Evolutionary conservation across 2,888 invertebrate species (phyloP).

Genomic region (Cactoblastis cactorum): DNA sequence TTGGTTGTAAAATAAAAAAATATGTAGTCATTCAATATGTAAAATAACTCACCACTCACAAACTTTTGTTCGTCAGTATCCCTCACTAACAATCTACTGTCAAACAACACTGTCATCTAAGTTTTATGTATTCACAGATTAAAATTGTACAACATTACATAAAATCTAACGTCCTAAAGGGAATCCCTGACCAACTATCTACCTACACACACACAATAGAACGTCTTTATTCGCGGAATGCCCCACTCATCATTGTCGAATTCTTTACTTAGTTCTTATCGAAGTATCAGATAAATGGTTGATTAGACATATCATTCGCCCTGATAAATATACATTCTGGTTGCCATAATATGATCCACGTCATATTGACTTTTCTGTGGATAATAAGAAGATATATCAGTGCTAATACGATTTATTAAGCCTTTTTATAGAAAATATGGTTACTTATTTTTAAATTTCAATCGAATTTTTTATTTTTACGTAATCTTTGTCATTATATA

Average conservation of each 20-base stretch:
- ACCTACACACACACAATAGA: slow-evolving; percentile 14
- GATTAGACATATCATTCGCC: slow-evolving; percentile 36
- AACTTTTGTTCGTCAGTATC: too few species aligned
- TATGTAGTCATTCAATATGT: too few species aligned
- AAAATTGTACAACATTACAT: not conserved
- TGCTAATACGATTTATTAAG: too few species aligned
- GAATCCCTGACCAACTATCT: not conserved
- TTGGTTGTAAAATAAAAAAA: too few species aligned
- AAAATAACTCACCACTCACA: too few species aligned
- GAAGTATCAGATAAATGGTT: slow-evolving; percentile 39
- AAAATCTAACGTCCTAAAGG: not conserved
- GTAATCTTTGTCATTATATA: too few species aligned
- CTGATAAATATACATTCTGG: slow-evolving; percentile 32
- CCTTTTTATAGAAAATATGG: too few species aligned
- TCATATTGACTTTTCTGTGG: not conserved
- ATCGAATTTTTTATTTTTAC: too few species aligned
- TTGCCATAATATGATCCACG: not conserved
- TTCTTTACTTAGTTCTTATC: slow-evolving; percentile 24
- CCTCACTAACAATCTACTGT: too few species aligned
- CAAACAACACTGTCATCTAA: too few species aligned
- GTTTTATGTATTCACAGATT: too few species aligned
- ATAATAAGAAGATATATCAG: not conserved
- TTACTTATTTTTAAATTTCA: too few species aligned
- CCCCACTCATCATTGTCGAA: slow-evolving; percentile 33
- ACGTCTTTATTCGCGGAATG: slow-evolving; percentile 29